Evolutionary conservation across 2,113 vertebrate genomes (phyloP), one percentile per base, ranked within the genome.

Genomic region (Entomyzon cyanotis): DNA sequence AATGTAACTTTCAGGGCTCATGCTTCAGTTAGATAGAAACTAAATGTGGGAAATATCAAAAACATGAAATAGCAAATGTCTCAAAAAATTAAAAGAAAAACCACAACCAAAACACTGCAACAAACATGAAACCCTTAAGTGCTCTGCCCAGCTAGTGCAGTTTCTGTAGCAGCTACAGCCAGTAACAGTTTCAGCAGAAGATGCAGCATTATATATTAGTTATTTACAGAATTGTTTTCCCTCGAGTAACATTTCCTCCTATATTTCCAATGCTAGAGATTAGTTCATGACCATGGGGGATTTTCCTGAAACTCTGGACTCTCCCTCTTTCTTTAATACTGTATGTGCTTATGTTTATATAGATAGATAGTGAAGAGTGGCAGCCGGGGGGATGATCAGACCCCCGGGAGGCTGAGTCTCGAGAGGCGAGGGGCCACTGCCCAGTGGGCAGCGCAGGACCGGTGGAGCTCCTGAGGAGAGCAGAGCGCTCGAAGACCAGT

Each of bases 11-110:
- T 37, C 33, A 84, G 28, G 11, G 27, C 17, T 91, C 42, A 25
- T 76, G 37, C 18, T 67, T 89, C 10, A 58, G 56, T 84, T 84
- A 86, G 20, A n/a, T 41, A 65, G 21, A 91, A 89, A 84, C 62
- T 35, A 74, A 44, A 53, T 49, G 41, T 35, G 27, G 12, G 25
- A 52, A 76, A 50, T 82, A 75, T 7, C 2, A 17, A 82, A 88
- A 23, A 41, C 3, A 3, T 42, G 27, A 68, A 74, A 35, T 19
- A 70, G 1, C 5, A 49, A 58, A 67, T 5, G 4, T 31, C 24
- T 81, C 50, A 62, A 65, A 65, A 65, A 65, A 88, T 27, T 5
- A 12, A 42, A 64, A 30, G 10, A 42, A 37, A 37, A 23, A 27
- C 42, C 42, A 2, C 3, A 20, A 27, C 5, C 12, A 39, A 65